Percentiles rank a stretch among this genome's conserved stretches.
phyloP scores from a whole-genome alignment of 1,140 invertebrate genomes.

The Sitodiplosis mosellana region DNA sequence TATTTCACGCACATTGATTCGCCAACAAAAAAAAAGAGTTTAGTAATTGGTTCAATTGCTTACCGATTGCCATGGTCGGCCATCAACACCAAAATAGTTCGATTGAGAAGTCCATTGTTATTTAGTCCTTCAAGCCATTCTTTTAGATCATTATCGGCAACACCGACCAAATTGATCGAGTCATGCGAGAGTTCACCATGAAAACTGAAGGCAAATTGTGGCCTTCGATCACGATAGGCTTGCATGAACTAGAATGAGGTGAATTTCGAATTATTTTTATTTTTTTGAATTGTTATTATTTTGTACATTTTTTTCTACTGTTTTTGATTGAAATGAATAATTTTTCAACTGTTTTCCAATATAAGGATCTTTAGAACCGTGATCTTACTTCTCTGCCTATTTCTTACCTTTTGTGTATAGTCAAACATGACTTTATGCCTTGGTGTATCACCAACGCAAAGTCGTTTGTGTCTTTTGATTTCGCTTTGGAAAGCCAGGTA shows the following conservation, averaged over 20 bases:
- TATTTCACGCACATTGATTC: no score
- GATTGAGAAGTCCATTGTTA: conserved; percentile 41
- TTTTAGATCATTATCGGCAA: conserved; percentile 52
- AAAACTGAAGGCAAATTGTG: conserved; percentile 71
- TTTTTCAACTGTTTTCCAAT: no score
- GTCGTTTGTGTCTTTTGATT: conserved; percentile 34
- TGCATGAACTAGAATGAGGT: conserved; percentile 37
- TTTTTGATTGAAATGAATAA: no score
- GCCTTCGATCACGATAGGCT: conserved; percentile 31
- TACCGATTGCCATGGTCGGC: conserved; percentile 76
- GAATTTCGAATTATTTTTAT: no score
- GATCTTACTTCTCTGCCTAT: no score
- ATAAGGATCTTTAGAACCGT: no score
- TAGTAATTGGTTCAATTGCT: no score
- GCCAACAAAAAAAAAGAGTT: no score
- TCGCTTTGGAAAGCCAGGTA: conserved; percentile 35
- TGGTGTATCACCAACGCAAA: conserved; percentile 60
- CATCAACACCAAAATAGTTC: conserved; percentile 69
- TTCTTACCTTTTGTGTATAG: conserved; percentile 42
- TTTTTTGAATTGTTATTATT: no score
- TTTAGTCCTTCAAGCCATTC: conserved; percentile 42
- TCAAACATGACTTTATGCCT: conserved; percentile 50
- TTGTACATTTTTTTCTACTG: no score
- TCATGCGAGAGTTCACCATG: conserved; percentile 81
- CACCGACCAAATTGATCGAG: conserved; percentile 56